Evolutionary conservation across 1,140 invertebrate genomes (phyloP).

Genomic region (Cydia fagiglandana): DNA sequence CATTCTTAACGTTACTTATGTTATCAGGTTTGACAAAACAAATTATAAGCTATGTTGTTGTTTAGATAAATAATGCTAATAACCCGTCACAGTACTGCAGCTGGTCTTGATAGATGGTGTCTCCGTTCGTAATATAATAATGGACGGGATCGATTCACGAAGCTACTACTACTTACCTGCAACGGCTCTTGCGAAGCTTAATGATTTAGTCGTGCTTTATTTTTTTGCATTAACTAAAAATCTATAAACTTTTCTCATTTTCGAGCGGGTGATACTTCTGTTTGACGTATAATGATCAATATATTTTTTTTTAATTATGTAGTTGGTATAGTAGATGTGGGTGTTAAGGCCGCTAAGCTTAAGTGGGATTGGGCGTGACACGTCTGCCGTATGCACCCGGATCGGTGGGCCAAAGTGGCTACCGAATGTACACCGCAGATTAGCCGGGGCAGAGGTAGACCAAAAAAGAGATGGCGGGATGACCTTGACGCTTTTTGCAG

Average conservation of each 20-base stretch:
- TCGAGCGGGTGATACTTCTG: too few relatives aligned
- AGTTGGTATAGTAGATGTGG: too few relatives aligned
- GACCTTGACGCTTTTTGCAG: too few relatives aligned
- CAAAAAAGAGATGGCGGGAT: too few relatives aligned
- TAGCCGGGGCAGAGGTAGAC: too few relatives aligned
- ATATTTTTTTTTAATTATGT: too few relatives aligned
- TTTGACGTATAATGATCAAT: too few relatives aligned
- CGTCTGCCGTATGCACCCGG: too few relatives aligned
- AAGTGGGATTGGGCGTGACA: too few relatives aligned
- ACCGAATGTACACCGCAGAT: too few relatives aligned
- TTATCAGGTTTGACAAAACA: neutral
- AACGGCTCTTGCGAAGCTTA: neutral
- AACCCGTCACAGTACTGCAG: slow-evolving; percentile 40
- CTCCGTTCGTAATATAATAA: slow-evolving; percentile 46
- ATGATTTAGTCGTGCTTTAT: neutral
- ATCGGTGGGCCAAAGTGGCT: too few relatives aligned
- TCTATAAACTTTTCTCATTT: neutral
- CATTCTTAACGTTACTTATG: neutral
- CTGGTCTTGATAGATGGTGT: slow-evolving; percentile 62
- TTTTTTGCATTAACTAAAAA: slow-evolving; percentile 23
- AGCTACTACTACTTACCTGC: neutral
- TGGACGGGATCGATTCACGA: slow-evolving; percentile 18
- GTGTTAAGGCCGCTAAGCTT: too few relatives aligned
- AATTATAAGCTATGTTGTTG: neutral
- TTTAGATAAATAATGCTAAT: slow-evolving; percentile 28